phyloP scores from a whole-genome alignment of 2,797 vertebrate genomes.

The Artibeus jamaicensis region DNA sequence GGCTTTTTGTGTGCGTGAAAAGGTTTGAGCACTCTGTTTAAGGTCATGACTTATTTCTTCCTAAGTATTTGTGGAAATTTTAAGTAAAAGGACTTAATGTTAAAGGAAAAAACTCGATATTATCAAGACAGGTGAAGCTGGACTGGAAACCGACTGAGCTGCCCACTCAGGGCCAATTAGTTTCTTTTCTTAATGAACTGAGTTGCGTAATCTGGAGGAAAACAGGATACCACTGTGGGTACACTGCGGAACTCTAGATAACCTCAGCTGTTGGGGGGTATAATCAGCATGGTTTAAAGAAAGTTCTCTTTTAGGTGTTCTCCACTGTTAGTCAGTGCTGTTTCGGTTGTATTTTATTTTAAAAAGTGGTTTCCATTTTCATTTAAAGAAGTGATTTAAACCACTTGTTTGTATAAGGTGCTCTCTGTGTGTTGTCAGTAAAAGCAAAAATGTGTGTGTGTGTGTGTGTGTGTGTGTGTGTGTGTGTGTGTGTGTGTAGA shows the following conservation, averaged over 20 bases:
- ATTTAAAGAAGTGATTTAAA: not conserved
- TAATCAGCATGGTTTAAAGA: not conserved
- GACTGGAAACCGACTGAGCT: not conserved
- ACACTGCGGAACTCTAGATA: not conserved
- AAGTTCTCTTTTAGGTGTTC: not conserved
- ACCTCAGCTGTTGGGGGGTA: not conserved
- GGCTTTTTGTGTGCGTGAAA: not conserved
- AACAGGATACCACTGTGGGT: constrained; percentile 49
- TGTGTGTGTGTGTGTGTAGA: not conserved
- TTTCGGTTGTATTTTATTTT: constrained; percentile 42
- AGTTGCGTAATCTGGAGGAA: constrained; percentile 45
- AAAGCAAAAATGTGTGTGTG: not conserved
- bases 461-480: not conserved
- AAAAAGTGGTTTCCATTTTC: not conserved
- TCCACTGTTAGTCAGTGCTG: not conserved
- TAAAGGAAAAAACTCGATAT: not conserved
- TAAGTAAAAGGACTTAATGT: not conserved
- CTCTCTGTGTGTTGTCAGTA: not conserved
- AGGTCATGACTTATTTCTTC: not conserved
- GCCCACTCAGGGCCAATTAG: not conserved
- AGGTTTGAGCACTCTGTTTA: not conserved
- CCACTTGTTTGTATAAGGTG: not conserved
- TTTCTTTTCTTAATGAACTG: constrained; percentile 32
- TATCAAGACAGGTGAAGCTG: not conserved
- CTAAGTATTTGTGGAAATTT: not conserved